Evolutionary conservation across 2,888 invertebrate species (phyloP), one percentile per base, ranked within the genome.

Genomic region (Caenorhabditis sp.): DNA sequence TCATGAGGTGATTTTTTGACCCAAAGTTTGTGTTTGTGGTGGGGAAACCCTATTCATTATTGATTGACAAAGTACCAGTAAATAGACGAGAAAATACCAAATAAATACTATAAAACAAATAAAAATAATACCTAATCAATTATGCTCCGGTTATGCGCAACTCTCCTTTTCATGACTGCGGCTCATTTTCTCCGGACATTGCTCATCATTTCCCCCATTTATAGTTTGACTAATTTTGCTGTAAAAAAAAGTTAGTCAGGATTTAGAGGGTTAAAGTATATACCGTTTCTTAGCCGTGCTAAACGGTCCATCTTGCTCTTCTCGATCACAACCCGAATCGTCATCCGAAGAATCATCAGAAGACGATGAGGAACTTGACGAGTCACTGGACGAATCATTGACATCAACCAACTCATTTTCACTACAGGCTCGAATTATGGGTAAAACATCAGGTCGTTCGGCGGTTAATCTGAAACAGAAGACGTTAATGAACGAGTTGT

Each of bases 401-500:
- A 63, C 14, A 21, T 63, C 67, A 17, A 26, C 27, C 0, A 58
- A 23, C 1, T 57, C 62, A 1, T 20, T 20, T 43, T 67, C 63
- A 7, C 65, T 57, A 21, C 79, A 63, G 10, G 67, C 52, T 17
- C 69, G 59, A 25, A 83, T 77, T 4, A 80, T 73, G 0, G 63
- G 64, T 14, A 83, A 53, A 31, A 81, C 57, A 62, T 81, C 83
- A 3, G 83, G 81, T n/a, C 83, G 76, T 23, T 76, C 62, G 31
- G 59, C 64, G 1, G 69, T 43, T 26, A 83, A 52, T 56, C 82
- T 82, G 67, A 58, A 72, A 67, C 10, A 53, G n/a, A n/a, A n/a
- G n/a, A n/a, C n/a, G n/a, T n/a, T n/a, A n/a, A n/a, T n/a, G n/a
- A n/a, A n/a, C n/a, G n/a, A n/a, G n/a, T n/a, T n/a, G n/a, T n/a